phyloP scores from a whole-genome alignment of 2,113 vertebrate genomes.

The Proterorhinus semilunaris region DNA sequence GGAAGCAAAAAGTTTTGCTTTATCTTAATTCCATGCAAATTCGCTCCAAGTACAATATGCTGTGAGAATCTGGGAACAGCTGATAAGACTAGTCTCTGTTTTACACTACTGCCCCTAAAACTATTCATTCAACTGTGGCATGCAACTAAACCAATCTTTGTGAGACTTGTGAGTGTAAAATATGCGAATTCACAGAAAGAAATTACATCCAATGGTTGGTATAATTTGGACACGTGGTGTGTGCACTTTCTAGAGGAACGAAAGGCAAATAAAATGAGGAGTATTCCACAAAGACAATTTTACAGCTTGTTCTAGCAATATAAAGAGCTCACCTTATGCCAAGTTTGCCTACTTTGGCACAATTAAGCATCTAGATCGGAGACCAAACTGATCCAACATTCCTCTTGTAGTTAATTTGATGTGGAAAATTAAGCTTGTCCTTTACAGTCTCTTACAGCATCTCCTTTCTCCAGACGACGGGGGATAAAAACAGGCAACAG shows the following conservation, averaged over 20 bases:
- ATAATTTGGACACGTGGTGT: too few relatives aligned
- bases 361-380: too few relatives aligned
- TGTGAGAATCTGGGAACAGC: background rate
- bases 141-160: background rate
- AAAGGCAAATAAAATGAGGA: too few relatives aligned
- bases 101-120: background rate
- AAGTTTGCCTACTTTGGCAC: too few relatives aligned
- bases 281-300: too few relatives aligned
- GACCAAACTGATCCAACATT: background rate
- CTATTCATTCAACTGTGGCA: background rate
- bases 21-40: background rate
- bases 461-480: background rate
- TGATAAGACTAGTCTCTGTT: background rate
- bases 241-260: too few relatives aligned
- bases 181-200: too few relatives aligned
- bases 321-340: too few relatives aligned
- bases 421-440: constrained; percentile 5
- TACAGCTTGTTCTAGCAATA: too few relatives aligned
- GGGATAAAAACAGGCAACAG: constrained; percentile 2
- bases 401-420: background rate
- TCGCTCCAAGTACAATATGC: background rate
- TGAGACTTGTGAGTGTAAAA: too few relatives aligned
- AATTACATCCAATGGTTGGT: too few relatives aligned
- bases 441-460: constrained; percentile 7
- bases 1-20: background rate